These are phyloP conservation scores for Belonocnema kinseyi DNA, from an alignment of 1,140 invertebrate genomes.

Conservation along the genomic window DNA sequence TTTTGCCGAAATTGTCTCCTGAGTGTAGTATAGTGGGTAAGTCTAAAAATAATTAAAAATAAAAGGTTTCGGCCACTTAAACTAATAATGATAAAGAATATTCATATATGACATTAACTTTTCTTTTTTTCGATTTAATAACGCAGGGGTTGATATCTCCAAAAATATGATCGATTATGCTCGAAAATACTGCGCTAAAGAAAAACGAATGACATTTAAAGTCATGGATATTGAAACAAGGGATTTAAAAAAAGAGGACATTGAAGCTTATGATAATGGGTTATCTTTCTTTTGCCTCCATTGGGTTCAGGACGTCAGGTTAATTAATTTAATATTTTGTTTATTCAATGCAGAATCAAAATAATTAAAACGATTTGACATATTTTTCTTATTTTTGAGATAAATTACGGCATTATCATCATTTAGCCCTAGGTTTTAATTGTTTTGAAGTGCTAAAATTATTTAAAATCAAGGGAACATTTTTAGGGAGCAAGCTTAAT, in stretches of 20 bases:
- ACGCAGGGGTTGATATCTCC: neutral
- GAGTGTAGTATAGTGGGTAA: slow-evolving; percentile 63
- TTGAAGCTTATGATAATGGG: neutral
- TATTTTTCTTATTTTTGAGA: no score
- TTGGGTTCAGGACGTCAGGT: neutral
- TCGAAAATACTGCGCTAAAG: neutral
- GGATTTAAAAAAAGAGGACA: neutral
- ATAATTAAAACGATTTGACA: no score
- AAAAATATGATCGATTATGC: neutral
- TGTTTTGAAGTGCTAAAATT: no score
- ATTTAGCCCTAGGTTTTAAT: no score
- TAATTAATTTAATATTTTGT: neutral
- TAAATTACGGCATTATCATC: no score
- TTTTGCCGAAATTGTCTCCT: slow-evolving; percentile 80
- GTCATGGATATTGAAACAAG: neutral
- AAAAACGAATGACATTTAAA: neutral
- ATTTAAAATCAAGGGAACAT: no score
- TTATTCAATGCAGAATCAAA: no score
- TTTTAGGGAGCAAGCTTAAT: no score
- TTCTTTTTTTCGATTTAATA: neutral
- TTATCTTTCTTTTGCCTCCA: neutral
- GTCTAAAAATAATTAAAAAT: neutral
- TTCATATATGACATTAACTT: neutral
- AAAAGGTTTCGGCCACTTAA: neutral
- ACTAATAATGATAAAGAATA: no score